Percentiles rank a stretch among this genome's conserved stretches.
These are phyloP conservation scores for Sinocyclocheilus anshuiensis DNA, from an alignment of 2,113 vertebrate genomes.

Conservation along the genomic window DNA sequence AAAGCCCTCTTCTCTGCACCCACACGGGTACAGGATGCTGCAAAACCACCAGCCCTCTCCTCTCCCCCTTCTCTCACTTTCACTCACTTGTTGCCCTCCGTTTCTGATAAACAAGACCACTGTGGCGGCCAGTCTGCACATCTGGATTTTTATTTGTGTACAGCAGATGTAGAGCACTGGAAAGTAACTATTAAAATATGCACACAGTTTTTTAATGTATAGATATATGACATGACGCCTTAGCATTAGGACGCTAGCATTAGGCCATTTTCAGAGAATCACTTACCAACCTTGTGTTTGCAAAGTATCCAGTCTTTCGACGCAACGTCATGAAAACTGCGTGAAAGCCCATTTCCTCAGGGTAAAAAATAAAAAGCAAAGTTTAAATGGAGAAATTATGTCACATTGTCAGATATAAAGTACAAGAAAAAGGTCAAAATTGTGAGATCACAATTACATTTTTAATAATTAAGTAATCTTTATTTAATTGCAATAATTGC, in stretches of 20 bases:
- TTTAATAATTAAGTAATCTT: too few species aligned
- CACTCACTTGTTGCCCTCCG: neutral
- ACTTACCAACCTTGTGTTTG: neutral
- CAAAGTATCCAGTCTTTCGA: neutral
- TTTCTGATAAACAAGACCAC: conserved; percentile 25
- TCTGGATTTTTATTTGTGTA: neutral
- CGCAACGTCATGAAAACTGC: neutral
- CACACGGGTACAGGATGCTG: conserved; percentile 27
- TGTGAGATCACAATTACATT: too few species aligned
- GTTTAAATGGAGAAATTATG: too few species aligned
- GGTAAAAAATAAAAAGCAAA: too few species aligned
- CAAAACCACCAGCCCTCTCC: neutral
- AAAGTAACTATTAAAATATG: neutral
- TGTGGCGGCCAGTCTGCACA: neutral
- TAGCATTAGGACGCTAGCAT: too few species aligned
- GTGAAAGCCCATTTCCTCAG: too few species aligned
- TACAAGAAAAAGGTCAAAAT: too few species aligned
- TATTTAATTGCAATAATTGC: too few species aligned
- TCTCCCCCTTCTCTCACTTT: neutral
- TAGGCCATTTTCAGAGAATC: too few species aligned
- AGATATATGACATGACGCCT: too few species aligned
- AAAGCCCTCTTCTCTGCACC: conserved; percentile 47
- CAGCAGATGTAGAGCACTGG: neutral
- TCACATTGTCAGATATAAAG: too few species aligned
- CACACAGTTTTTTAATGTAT: too few species aligned